Evolutionary conservation across 2,888 invertebrate species (phyloP), one percentile per base, ranked within the genome.

Genomic region (Machimus atricapillus): DNA sequence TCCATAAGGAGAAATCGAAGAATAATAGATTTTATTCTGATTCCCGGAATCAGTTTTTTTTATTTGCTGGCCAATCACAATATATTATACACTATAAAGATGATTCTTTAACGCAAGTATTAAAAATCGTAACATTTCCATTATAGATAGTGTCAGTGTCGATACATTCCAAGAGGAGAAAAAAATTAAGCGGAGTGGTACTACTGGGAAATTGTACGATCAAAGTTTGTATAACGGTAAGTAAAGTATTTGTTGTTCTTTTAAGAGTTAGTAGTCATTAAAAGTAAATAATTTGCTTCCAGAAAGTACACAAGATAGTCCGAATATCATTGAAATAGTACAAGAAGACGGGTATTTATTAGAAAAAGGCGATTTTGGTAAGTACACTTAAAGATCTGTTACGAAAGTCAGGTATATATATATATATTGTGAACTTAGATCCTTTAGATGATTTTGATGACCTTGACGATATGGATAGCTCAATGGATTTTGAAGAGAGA

Each of bases 311-410:
- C n/a, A 34, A 40, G 52, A 27, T 79, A 79, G 79, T 52, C 56
- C 46, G 34, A 37, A 16, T 37, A 31, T n/a, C 19, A 58, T 37
- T 37, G 66, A 82, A 12, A 27, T 52, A 58, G 56, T 37, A 58
- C 34, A 82, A n/a, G 82, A 82, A 52, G 82, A 82, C 14, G 82
- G 58, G 34, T 82, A 19, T 34, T 37, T 82, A 82, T 34, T 81
- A 56, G 81, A 56, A 56, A 81, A 34, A 8, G 37, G 34, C 8
- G 19, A 58, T 12, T 82, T 58, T 58, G 82, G 82, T 82, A 82
- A 58, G 56, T 8, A 8, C n/a, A 76, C 6, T 78, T 19, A 37
- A 1, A 23, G 2, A 78, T 19, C 7, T 40, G 14, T 19, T 46
- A 12, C 12, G 43, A n/a, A 9, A 43, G 43, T 19, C 0, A 66